Base-by-base conservation (phyloP, 2,888 invertebrate genomes). In the Drosophila multiciliata region DNA sequence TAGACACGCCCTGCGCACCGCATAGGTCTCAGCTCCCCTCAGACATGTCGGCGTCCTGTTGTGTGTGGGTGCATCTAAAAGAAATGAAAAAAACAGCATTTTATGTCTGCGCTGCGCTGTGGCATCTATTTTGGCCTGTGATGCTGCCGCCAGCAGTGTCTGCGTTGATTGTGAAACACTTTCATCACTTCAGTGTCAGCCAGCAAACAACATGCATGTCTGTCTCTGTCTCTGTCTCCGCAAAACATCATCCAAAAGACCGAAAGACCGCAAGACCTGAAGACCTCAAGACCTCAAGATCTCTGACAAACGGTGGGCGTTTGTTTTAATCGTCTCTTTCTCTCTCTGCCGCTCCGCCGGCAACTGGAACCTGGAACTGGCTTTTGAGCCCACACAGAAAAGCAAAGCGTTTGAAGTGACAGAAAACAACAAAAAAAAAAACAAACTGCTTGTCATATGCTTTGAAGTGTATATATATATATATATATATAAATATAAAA, bases 121-220 rank as follows among this genome's bases (percentile, higher is more conserved):
- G 45, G 17, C 20, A 38, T 57, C 36, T 38, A 17, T 60, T 20
- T 40, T 38, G 23, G 59, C 67, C 45, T 85, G 71, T 88, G 78
- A 86, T 73, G 87, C 80, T 87, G 87, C 90, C 87, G 90, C 78
- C 87, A 57, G 67, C 77, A 61, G 53, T 76, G 90, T 84, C 81
- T 84, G 52, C 64, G 76, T 82, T 75, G 86, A 90, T 90, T 90
- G 83, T 90, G 83, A 80, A 85, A 88, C 88, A 90, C 88, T 88
- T 88, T 90, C 90, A 79, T 90, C 88, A 88, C 88, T 88, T 90
- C 79, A 78, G 65, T 75, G 79, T 79, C 77, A 63, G 62, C 54
- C 64, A 48, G 48, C 45, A 73, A 74, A 68, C 67, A 73, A 73
- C 82, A 80, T 78, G 79, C 87, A 86, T 74, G 82, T 87, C 87